Conservation (phyloP, 2,888 invertebrate genomes). For the Xestoiulus laeticollis region DNA sequence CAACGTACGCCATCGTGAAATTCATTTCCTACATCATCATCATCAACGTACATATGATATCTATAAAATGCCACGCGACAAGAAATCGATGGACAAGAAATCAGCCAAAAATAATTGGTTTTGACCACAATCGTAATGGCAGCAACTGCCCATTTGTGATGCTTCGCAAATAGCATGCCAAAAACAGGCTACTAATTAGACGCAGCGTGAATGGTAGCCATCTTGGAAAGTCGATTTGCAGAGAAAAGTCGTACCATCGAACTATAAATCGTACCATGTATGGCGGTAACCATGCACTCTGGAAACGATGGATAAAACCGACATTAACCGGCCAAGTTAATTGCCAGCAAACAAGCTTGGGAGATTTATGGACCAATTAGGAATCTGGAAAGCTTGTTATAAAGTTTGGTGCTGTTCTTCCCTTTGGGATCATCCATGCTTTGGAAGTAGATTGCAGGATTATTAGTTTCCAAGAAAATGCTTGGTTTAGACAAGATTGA, state of each 20-base stretch:
- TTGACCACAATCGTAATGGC: not conserved
- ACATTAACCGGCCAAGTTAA: not conserved
- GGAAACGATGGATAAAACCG: slow-evolving; percentile 28
- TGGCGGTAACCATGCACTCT: not conserved
- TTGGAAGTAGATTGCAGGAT: not conserved
- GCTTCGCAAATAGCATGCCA: not conserved
- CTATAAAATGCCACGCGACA: not conserved
- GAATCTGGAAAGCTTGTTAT: not conserved
- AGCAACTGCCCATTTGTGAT: not conserved
- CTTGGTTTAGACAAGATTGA: not conserved
- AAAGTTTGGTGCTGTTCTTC: not conserved
- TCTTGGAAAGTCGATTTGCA: not conserved
- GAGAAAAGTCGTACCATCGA: not conserved
- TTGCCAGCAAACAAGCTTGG: slow-evolving; percentile 14
- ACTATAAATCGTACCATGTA: not conserved
- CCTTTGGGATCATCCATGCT: not conserved
- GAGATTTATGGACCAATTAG: slow-evolving; percentile 6
- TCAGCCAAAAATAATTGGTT: slow-evolving; percentile 12
- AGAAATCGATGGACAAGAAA: slow-evolving; percentile 6
- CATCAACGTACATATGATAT: not conserved
- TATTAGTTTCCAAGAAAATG: not conserved
- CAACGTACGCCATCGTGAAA: not conserved
- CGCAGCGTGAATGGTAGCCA: not conserved
- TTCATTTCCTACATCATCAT: not conserved
- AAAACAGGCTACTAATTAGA: not conserved